Base-by-base conservation (phyloP, 1,140 invertebrate genomes). In the Drosophila dunni region DNA sequence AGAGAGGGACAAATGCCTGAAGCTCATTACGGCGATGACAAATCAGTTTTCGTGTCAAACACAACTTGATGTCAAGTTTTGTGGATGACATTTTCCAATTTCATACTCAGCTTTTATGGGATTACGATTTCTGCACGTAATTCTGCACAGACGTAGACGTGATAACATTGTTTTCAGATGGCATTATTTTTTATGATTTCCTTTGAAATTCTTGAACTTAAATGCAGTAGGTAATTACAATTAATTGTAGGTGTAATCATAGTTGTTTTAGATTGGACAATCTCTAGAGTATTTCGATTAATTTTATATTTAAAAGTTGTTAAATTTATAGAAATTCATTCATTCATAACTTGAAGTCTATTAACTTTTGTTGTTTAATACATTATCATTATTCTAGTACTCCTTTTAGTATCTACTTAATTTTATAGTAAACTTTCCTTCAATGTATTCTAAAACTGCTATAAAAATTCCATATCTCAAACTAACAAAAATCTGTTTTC, bases 11-110 rank as follows among this genome's bases (percentile, higher is more conserved):
- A 79, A 67, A 72, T 11, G 83, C 83, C 66, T 65, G 64, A 17
- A 89, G 83, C 83, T 88, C 73, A 89, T 89, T 88, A 88, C 79
- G 38, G 63, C 68, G 46, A 88, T 88, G 83, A 88, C 84, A 88
- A 88, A 88, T 88, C 83, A 89, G 83, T 88, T 88, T 86, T 88
- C 83, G 64, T 86, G 83, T 89, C 83, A 86, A 88, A 83, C 67
- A 66, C 79, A 86, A 73, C 66, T 70, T 46, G 74, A 72, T 72
- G 83, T 79, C 79, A 86, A 86, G 69, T 79, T 80, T 85, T 81
- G 74, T 54, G 44, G 48, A 42, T 81, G 69, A 83, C 82, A 73
- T 82, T 88, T 85, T 86, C 79, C 82, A 86, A 86, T 88, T 86
- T 86, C 75, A 73, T 71, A 54, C 73, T 66, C 63, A 66, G 69